phyloP scores from a whole-genome alignment of 2,797 vertebrate species.

The Gephyroberyx darwinii region DNA sequence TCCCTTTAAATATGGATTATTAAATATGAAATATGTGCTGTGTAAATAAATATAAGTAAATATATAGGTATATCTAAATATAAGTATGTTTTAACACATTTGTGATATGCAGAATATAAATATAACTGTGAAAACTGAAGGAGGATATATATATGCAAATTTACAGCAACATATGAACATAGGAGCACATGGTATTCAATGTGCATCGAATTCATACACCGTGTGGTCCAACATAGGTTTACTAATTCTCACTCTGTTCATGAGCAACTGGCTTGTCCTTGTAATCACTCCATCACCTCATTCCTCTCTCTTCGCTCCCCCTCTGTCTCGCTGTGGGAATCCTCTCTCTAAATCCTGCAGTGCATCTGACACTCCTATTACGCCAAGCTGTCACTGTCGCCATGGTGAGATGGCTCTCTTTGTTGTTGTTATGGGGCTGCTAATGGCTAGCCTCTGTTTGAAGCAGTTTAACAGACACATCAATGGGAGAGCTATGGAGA shows the following conservation, averaged over 20 bases:
- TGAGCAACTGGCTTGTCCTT: background rate
- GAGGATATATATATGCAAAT: too few species aligned
- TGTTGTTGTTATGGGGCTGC: slow-evolving; percentile 1
- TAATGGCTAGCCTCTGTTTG: background rate
- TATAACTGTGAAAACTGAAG: too few species aligned
- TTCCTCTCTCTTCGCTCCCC: background rate
- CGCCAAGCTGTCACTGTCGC: slow-evolving; percentile 18
- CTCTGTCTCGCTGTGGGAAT: background rate
- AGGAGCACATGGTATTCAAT: too few species aligned
- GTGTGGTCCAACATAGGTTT: too few species aligned
- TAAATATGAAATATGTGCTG: background rate
- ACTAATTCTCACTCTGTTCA: background rate
- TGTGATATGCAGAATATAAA: too few species aligned
- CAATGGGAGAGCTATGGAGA: background rate
- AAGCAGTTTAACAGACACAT: background rate
- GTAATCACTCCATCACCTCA: slow-evolving; percentile 7
- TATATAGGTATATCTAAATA: background rate
- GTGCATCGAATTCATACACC: too few species aligned
- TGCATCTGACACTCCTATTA: slow-evolving; percentile 35
- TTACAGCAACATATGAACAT: too few species aligned
- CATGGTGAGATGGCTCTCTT: slow-evolving; percentile 13
- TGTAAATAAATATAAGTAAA: background rate
- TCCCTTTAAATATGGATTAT: too few species aligned
- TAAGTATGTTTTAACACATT: too few species aligned
- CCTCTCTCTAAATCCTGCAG: slow-evolving; percentile 14